Evolutionary conservation across 2,888 invertebrate species (phyloP), one percentile per base, ranked within the genome.

Genomic region (Macropis europaea): DNA sequence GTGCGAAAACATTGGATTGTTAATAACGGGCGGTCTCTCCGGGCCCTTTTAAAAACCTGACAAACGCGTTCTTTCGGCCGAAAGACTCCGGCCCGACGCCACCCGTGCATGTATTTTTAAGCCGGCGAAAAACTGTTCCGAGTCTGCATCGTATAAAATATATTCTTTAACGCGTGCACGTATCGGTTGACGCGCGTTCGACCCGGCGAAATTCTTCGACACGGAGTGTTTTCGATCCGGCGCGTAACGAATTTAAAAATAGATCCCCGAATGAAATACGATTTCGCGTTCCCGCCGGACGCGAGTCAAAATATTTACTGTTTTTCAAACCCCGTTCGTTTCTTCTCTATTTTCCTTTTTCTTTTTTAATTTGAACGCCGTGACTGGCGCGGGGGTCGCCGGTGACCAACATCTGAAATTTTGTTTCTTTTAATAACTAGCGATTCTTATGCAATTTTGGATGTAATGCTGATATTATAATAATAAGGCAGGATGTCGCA

Each of bases 1-100:
- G 77, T 76, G 81, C 73, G 81, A 79, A 75, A 71, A 75, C 75
- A 64, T 73, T 63, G 60, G 56, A 69, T 69, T 61, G 63, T 69
- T 69, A 64, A 73, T 69, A 69, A 64, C 40, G 59, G 43, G 26
- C 54, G 48, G 62, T 28, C n/a, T 5, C 30, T 48, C 11, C 17
- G 40, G 50, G 26, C 36, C 56, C 47, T 59, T 62, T 59, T 63
- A 63, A 73, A 63, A 59, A 45, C 26, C 38, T 43, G 57, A 53
- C 42, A 30, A 43, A 61, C 40, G 50, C 50, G 54, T 34, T 48
- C 45, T 45, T 30, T 32, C 50, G 24, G 17, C 36, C n/a, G n/a
- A n/a, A n/a, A n/a, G 13, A 26, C 13, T 13, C n/a, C 6, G 50
- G 9, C 9, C 13, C n/a, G 22, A 17, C n/a, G 5, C 15, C 6